These are phyloP conservation scores for Corbicula japonica DNA, from an alignment of 2,888 invertebrate species.

Conservation along the genomic window DNA sequence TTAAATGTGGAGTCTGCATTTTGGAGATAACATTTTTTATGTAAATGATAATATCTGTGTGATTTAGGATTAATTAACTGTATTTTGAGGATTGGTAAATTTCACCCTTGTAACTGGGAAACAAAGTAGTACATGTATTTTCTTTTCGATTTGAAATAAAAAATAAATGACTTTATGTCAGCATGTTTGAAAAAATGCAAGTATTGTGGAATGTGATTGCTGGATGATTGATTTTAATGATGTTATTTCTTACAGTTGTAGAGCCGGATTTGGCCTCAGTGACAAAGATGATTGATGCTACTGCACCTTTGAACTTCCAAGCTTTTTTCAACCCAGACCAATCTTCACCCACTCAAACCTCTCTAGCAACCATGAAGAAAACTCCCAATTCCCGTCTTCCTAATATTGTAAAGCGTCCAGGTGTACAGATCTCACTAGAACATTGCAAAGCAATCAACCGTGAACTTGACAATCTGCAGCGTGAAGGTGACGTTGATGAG, in stretches of 20 bases:
- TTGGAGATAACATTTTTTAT: too few relatives aligned
- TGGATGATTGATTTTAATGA: too few relatives aligned
- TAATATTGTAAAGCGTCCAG: constrained; percentile 52
- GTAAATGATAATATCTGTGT: too few relatives aligned
- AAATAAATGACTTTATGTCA: too few relatives aligned
- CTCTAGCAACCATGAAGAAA: constrained; percentile 20
- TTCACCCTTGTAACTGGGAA: too few relatives aligned
- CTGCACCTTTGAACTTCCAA: constrained; percentile 90
- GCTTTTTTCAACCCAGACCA: constrained; percentile 88
- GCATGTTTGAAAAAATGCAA: too few relatives aligned
- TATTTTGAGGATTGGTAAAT: too few relatives aligned
- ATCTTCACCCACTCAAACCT: constrained; percentile 27
- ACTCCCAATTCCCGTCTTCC: constrained; percentile 29
- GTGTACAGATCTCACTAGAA: constrained; percentile 60
- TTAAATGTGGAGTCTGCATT: too few relatives aligned
- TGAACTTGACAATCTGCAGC: constrained; percentile 64
- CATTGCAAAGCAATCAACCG: constrained; percentile 64
- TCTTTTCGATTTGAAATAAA: too few relatives aligned
- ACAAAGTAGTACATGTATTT: too few relatives aligned
- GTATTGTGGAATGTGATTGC: too few relatives aligned
- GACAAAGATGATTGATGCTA: constrained; percentile 92
- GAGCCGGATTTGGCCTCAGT: constrained; percentile 91
- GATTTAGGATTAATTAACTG: too few relatives aligned
- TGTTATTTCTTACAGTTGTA: constrained; percentile 45
- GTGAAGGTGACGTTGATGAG: constrained; percentile 67